Percentiles rank a stretch among this genome's conserved stretches.
phyloP scores from a whole-genome alignment of 2,888 invertebrate species.

The Rapana venosa region DNA sequence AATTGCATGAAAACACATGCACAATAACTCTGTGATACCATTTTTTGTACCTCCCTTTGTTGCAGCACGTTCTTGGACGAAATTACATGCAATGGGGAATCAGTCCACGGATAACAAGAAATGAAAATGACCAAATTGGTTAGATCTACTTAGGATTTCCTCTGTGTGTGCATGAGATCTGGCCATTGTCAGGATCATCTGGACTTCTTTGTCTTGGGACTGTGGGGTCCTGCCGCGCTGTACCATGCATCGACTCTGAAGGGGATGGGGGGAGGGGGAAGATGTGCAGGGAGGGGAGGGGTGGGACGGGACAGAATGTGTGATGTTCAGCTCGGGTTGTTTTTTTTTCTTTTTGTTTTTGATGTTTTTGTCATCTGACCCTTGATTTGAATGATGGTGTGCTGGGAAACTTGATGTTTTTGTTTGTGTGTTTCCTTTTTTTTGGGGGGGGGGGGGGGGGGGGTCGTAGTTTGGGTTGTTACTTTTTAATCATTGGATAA shows the following conservation, averaged over 20 bases:
- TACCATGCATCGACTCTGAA: slow-evolving; percentile 1
- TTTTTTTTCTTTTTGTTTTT: background rate
- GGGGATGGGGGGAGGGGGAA: background rate
- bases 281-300: background rate
- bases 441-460: too few relatives aligned
- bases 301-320: background rate
- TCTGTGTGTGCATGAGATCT: slow-evolving; percentile 27
- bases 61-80: slow-evolving; percentile 50
- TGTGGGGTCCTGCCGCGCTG: background rate
- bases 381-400: slow-evolving; percentile 6
- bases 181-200: background rate
- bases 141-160: slow-evolving; percentile 35
- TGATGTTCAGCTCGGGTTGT: background rate
- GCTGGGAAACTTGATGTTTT: background rate
- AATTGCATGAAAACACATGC: background rate
- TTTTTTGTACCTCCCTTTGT: background rate
- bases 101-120: slow-evolving; percentile 30
- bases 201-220: background rate
- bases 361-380: background rate
- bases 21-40: background rate
- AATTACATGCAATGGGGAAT: slow-evolving; percentile 43
- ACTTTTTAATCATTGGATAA: slow-evolving; percentile 14
- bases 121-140: slow-evolving; percentile 19
- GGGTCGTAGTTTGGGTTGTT: background rate
- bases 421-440: background rate